A percentile compares a stretch with the other conserved stretches of the same genome.
Conservation (phyloP, 2,888 invertebrate genomes). For the Glyphotaelius pellucidus region DNA sequence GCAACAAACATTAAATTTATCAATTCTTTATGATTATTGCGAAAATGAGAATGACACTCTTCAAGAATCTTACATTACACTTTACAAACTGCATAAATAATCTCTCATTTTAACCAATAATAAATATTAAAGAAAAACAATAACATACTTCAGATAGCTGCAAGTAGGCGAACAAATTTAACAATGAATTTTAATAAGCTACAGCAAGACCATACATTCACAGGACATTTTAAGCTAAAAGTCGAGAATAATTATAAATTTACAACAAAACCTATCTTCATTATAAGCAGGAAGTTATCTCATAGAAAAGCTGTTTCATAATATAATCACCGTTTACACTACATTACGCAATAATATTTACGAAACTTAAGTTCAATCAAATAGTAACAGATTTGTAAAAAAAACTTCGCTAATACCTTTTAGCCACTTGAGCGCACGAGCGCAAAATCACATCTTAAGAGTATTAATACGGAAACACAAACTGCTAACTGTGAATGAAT, state of each 20-base stretch:
- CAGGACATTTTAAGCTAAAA: slow-evolving; percentile 51
- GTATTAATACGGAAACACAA: too few species aligned
- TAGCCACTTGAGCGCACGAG: too few species aligned
- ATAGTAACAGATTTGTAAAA: neutral
- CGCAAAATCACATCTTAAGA: too few species aligned
- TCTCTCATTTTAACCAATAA: slow-evolving; percentile 64
- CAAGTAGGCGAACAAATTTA: slow-evolving; percentile 59
- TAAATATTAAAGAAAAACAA: slow-evolving; percentile 64
- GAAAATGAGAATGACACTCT: slow-evolving; percentile 34
- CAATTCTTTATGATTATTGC: slow-evolving; percentile 30
- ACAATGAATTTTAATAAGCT: slow-evolving; percentile 62
- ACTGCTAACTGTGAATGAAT: too few species aligned
- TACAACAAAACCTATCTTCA: slow-evolving; percentile 62
- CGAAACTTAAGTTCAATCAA: neutral
- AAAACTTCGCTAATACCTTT: neutral
- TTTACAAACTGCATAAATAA: slow-evolving; percentile 62
- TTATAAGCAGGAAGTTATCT: slow-evolving; percentile 11
- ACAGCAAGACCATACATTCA: slow-evolving; percentile 59
- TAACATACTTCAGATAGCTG: slow-evolving; percentile 64
- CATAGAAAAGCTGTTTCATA: neutral
- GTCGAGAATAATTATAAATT: slow-evolving; percentile 55
- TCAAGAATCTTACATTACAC: slow-evolving; percentile 20
- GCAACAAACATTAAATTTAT: slow-evolving; percentile 3
- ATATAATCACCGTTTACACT: neutral
- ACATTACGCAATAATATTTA: neutral